These are phyloP conservation scores for Periphyllus acericola DNA, from an alignment of 2,888 invertebrate genomes.

Conservation along the genomic window DNA sequence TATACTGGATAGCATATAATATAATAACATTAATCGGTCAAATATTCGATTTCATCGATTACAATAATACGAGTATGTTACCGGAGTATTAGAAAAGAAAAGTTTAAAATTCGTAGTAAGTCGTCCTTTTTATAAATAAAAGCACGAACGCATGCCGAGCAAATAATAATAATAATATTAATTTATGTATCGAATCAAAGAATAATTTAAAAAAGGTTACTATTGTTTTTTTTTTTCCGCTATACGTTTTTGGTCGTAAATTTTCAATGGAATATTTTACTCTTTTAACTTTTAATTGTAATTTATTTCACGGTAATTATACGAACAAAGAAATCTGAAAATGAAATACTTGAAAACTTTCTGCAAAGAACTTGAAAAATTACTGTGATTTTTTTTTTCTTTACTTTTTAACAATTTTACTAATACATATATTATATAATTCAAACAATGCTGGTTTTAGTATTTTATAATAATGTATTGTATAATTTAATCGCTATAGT, in stretches of 20 bases:
- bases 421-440: neutral
- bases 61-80: too few species aligned
- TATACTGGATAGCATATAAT: too few species aligned
- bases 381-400: neutral
- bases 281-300: neutral
- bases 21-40: too few species aligned
- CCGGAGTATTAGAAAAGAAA: too few species aligned
- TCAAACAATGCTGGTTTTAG: neutral
- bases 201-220: neutral
- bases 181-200: neutral
- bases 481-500: neutral
- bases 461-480: neutral
- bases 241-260: neutral
- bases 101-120: too few species aligned
- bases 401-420: neutral
- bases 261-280: neutral
- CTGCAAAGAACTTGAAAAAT: neutral
- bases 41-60: too few species aligned
- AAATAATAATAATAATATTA: neutral
- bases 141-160: too few species aligned
- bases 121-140: too few species aligned
- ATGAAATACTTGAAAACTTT: neutral
- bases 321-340: neutral
- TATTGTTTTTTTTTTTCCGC: neutral
- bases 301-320: neutral